Conservation (phyloP, 64 coral and sea anemone genomes). For the Orbicella faveolata region DNA sequence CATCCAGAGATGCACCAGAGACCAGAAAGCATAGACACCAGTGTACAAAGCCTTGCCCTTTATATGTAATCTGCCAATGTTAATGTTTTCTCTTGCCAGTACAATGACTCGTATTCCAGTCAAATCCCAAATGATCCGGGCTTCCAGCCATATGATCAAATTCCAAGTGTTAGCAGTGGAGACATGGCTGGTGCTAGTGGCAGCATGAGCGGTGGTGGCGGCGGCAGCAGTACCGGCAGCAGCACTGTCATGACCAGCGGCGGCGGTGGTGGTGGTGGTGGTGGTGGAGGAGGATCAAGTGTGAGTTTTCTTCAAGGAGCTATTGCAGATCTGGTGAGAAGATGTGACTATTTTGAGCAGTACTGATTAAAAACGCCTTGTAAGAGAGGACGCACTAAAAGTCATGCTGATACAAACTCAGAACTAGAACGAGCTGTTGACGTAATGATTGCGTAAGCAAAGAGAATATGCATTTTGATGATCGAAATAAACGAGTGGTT, state of each 20-base stretch:
- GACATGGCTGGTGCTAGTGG: neutral
- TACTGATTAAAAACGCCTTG: too few relatives aligned
- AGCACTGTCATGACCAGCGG: too few relatives aligned
- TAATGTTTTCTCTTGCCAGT: neutral
- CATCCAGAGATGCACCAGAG: too few relatives aligned
- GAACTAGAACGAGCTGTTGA: too few relatives aligned
- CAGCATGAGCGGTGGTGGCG: neutral
- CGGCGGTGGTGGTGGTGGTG: neutral
- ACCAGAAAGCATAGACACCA: too few relatives aligned
- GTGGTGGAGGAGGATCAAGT: neutral
- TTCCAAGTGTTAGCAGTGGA: neutral
- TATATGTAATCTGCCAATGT: too few relatives aligned
- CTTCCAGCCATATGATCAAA: neutral
- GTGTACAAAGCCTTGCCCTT: too few relatives aligned
- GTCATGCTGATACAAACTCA: too few relatives aligned
- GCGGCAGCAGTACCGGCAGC: neutral
- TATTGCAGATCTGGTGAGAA: constrained; percentile 25
- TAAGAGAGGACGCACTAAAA: too few relatives aligned
- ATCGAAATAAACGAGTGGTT: too few relatives aligned
- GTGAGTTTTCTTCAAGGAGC: constrained; percentile 36
- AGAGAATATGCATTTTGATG: too few relatives aligned
- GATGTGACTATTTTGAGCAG: neutral
- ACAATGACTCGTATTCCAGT: neutral
- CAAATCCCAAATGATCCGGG: neutral
- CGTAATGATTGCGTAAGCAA: too few relatives aligned